These are phyloP conservation scores for Masnerella sp. DNA, from an alignment of 2,888 invertebrate species.

Conservation along the genomic window DNA sequence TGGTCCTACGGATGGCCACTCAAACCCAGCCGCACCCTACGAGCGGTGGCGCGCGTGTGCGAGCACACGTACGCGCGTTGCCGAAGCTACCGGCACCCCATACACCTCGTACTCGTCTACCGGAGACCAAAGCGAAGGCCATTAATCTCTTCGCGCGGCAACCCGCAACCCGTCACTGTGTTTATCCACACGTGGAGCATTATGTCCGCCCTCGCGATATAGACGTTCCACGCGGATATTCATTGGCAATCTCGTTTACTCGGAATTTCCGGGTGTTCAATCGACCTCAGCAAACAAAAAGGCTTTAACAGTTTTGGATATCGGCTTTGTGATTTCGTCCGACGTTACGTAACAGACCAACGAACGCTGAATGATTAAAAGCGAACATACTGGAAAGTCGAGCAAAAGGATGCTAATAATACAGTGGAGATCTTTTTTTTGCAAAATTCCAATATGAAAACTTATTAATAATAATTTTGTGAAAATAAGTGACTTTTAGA, in stretches of 20 bases:
- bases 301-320: slow-evolving; percentile 36
- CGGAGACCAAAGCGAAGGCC: slow-evolving; percentile 72
- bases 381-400: too few relatives aligned
- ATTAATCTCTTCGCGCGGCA: slow-evolving; percentile 77
- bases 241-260: slow-evolving; percentile 60
- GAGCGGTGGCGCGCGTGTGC: slow-evolving; percentile 41
- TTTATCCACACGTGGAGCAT: slow-evolving; percentile 78
- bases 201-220: slow-evolving; percentile 76
- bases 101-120: slow-evolving; percentile 55
- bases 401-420: too few relatives aligned
- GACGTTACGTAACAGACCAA: slow-evolving; percentile 29
- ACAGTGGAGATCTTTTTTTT: too few relatives aligned
- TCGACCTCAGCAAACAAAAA: slow-evolving; percentile 53
- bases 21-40: slow-evolving; percentile 73
- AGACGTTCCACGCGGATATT: slow-evolving; percentile 66
- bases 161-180: slow-evolving; percentile 77
- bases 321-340: slow-evolving; percentile 26
- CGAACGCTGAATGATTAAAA: too few relatives aligned
- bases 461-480: too few relatives aligned
- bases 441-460: too few relatives aligned
- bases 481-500: too few relatives aligned
- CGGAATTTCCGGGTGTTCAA: slow-evolving; percentile 57
- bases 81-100: slow-evolving; percentile 52
- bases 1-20: slow-evolving; percentile 71
- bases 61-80: slow-evolving; percentile 25